phyloP scores from a whole-genome alignment of 2,888 invertebrate species.

The Oscheius sp. region DNA sequence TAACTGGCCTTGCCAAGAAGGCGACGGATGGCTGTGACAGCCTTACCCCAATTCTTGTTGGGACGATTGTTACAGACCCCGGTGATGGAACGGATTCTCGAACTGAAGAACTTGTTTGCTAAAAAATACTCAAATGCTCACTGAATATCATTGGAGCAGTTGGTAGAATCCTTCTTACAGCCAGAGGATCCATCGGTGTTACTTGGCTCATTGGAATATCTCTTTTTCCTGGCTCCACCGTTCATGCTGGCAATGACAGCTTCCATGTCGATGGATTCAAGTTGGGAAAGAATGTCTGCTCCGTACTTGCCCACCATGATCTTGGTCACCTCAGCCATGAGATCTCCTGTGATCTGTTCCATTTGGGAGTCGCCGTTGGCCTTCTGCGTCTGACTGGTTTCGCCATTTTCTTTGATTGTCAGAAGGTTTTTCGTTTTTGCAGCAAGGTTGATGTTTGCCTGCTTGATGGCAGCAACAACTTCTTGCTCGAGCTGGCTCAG shows the following conservation, averaged over 20 bases:
- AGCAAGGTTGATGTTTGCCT: slow-evolving; percentile 4
- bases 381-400: slow-evolving; percentile 28
- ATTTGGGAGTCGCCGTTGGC: slow-evolving; percentile 34
- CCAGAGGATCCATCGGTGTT: neutral
- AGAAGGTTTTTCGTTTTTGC: neutral
- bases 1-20: slow-evolving; percentile 84
- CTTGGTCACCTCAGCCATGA: slow-evolving; percentile 27
- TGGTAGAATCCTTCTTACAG: neutral
- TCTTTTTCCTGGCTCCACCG: slow-evolving; percentile 6
- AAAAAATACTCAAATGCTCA: neutral
- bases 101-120: slow-evolving; percentile 34
- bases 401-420: slow-evolving; percentile 26
- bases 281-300: slow-evolving; percentile 16
- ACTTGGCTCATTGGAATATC: slow-evolving; percentile 7
- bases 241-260: slow-evolving; percentile 9
- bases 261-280: slow-evolving; percentile 29
- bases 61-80: slow-evolving; percentile 88
- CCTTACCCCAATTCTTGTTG: slow-evolving; percentile 84
- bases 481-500: slow-evolving; percentile 22
- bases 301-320: slow-evolving; percentile 25
- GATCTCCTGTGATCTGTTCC: slow-evolving; percentile 35
- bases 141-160: slow-evolving; percentile 11
- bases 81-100: slow-evolving; percentile 76
- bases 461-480: slow-evolving; percentile 14
- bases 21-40: slow-evolving; percentile 85